These are phyloP conservation scores for Callorhinus ursinus DNA, from an alignment of 2,113 vertebrate species.

Conservation along the genomic window DNA sequence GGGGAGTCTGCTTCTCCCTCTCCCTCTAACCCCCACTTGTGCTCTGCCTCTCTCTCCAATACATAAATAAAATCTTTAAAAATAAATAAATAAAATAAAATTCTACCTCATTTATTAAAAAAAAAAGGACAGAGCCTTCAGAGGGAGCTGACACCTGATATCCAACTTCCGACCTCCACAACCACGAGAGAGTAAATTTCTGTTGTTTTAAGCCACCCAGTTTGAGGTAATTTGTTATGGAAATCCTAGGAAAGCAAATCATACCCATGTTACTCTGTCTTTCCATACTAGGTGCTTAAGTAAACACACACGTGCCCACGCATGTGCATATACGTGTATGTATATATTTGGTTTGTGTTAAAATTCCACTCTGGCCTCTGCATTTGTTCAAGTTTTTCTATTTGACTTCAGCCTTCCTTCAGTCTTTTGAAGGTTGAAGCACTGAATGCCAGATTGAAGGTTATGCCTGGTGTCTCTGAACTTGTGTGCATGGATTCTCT, in stretches of 20 bases:
- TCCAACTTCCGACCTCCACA: background rate
- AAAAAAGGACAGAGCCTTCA: background rate
- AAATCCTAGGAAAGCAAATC: background rate
- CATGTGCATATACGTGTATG: no score
- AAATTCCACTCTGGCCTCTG: background rate
- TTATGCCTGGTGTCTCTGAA: background rate
- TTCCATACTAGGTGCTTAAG: background rate
- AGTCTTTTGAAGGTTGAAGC: background rate
- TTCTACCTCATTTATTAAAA: no score
- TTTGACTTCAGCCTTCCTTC: background rate
- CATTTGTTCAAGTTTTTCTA: background rate
- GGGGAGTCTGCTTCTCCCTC: background rate
- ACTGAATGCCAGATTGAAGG: background rate
- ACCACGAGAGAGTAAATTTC: background rate
- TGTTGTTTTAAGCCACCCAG: background rate
- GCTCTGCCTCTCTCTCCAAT: no score
- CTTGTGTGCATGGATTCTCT: background rate
- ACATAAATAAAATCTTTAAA: no score
- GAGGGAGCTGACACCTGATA: background rate
- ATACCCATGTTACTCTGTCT: background rate
- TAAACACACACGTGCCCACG: background rate
- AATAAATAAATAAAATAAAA: no score
- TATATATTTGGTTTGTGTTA: background rate
- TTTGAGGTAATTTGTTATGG: background rate
- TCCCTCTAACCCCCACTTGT: background rate